Conservation (phyloP, 2,797 vertebrate species). For the Propithecus deckenii region DNA sequence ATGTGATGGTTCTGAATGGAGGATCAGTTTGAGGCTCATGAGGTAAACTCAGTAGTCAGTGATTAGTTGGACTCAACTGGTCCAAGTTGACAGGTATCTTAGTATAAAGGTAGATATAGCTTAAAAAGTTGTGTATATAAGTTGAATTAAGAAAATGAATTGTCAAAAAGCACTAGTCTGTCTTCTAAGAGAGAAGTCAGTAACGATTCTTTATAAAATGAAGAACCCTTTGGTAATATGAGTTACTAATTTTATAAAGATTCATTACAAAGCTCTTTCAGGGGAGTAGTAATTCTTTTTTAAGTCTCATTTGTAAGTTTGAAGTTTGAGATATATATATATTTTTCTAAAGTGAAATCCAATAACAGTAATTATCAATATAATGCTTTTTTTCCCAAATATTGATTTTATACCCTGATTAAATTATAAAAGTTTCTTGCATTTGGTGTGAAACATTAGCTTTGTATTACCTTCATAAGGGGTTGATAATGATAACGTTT, state of each 20-base stretch:
- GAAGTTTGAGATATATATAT: not conserved
- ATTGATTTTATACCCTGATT: not conserved
- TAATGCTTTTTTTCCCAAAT: slow-evolving; percentile 28
- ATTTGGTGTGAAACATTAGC: not conserved
- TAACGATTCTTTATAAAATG: not conserved
- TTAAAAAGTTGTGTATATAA: not conserved
- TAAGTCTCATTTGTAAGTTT: slow-evolving; percentile 12
- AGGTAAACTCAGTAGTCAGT: not conserved
- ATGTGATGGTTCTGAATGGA: not conserved
- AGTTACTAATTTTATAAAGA: not conserved
- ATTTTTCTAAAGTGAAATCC: not conserved
- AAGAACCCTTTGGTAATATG: not conserved
- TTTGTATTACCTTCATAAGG: not conserved
- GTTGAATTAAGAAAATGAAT: not conserved
- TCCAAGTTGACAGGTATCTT: not conserved
- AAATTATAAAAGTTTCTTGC: not conserved
- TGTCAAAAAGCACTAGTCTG: not conserved
- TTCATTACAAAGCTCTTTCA: not conserved
- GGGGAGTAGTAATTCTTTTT: not conserved
- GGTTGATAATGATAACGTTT: not conserved
- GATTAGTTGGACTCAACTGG: not conserved
- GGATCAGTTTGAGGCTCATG: not conserved
- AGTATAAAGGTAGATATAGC: not conserved
- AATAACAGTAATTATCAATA: not conserved
- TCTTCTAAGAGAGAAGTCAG: not conserved